These are phyloP conservation scores for Phenacoccus solenopsis DNA, from an alignment of 1,140 invertebrate genomes.

Conservation along the genomic window DNA sequence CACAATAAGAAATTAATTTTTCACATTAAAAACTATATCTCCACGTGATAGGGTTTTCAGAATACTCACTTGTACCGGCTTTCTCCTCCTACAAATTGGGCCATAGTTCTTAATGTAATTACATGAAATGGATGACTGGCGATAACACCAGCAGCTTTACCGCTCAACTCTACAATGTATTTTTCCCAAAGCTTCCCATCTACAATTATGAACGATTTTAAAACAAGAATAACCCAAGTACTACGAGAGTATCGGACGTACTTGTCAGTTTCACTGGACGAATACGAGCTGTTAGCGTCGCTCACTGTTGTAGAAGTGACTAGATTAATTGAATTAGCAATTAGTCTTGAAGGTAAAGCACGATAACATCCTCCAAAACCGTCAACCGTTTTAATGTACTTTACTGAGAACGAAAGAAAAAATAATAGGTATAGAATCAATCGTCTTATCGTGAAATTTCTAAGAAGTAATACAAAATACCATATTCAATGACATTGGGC, in stretches of 20 bases:
- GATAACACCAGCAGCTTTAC: conserved; percentile 57
- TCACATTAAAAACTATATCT: no score
- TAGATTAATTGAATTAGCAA: conserved; percentile 34
- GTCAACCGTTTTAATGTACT: conserved; percentile 66
- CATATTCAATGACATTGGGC: conserved; percentile 78
- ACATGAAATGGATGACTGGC: conserved; percentile 80
- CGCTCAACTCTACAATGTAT: conserved; percentile 50
- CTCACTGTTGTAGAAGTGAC: conserved; percentile 27
- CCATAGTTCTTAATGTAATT: conserved; percentile 74
- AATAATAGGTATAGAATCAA: not conserved
- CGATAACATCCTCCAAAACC: conserved; percentile 72
- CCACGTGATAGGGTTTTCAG: no score
- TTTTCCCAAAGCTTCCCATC: conserved; percentile 38
- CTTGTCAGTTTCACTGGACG: conserved; percentile 21
- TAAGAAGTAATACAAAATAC: conserved; percentile 36
- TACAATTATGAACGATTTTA: conserved; percentile 30
- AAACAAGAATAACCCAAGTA: no score
- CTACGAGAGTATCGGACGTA: no score
- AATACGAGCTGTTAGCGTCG: not conserved
- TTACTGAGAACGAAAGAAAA: conserved; percentile 44
- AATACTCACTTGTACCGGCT: conserved; percentile 52
- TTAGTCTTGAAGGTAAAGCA: conserved; percentile 59
- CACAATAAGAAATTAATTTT: not conserved
- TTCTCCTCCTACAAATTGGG: conserved; percentile 83
- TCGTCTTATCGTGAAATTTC: not conserved